Evolutionary conservation across 2,113 vertebrate genomes (phyloP).

Genomic region (Lampris incognitus): DNA sequence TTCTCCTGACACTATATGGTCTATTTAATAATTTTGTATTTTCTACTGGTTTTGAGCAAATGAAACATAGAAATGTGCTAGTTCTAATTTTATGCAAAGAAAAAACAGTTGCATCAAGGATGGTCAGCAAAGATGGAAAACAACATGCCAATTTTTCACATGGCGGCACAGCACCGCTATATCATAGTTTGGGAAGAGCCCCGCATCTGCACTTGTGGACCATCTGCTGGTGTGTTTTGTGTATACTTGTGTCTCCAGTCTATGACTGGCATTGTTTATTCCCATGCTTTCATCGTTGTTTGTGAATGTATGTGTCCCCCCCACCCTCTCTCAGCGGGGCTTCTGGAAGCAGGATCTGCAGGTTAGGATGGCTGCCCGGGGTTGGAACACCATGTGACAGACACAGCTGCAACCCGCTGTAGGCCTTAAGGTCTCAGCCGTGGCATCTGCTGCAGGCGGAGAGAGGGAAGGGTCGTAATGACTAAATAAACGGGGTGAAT

Average conservation of each 20-base stretch:
- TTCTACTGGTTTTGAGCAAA: too few relatives aligned
- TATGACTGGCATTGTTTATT: neutral
- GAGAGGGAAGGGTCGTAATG: neutral
- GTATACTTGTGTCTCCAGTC: neutral
- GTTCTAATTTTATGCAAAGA: too few relatives aligned
- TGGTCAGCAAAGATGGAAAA: too few relatives aligned
- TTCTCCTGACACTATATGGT: too few relatives aligned
- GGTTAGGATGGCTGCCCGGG: neutral
- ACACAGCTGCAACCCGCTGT: neutral
- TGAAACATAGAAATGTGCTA: too few relatives aligned
- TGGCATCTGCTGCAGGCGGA: neutral
- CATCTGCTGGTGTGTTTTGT: neutral
- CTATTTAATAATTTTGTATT: too few relatives aligned
- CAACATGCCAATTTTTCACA: too few relatives aligned
- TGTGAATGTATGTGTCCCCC: neutral
- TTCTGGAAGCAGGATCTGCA: neutral
- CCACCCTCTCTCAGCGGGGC: neutral
- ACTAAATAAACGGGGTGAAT: neutral
- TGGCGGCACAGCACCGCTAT: too few relatives aligned
- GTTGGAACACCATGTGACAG: neutral
- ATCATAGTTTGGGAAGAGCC: too few relatives aligned
- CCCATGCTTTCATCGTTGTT: neutral
- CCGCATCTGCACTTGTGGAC: neutral
- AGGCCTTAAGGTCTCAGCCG: slow-evolving; percentile 3
- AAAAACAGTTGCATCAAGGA: too few relatives aligned